These are phyloP conservation scores for Agrilus mali DNA, from an alignment of 2,888 invertebrate species.

Conservation along the genomic window DNA sequence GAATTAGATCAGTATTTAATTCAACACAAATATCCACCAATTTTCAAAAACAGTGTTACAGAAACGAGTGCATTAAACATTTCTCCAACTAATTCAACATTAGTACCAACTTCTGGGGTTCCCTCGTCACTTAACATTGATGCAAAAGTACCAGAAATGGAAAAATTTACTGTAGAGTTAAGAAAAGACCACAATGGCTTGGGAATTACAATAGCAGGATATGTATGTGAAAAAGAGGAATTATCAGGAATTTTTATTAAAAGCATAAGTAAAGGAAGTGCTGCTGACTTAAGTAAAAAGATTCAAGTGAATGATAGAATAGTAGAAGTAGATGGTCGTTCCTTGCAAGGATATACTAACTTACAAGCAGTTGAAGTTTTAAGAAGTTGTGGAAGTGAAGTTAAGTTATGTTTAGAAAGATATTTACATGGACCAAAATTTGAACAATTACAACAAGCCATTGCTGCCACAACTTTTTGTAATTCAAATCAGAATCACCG, in stretches of 20 bases:
- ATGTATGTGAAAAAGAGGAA: constrained; percentile 96
- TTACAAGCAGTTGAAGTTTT: constrained; percentile 95
- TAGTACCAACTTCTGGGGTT: too few species aligned
- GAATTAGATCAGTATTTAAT: constrained; percentile 76
- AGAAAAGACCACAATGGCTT: constrained; percentile 87
- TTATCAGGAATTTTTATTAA: constrained; percentile 98
- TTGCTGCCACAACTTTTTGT: constrained; percentile 55
- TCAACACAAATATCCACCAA: constrained; percentile 69
- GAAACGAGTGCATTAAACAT: too few species aligned
- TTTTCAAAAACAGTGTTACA: constrained; percentile 35
- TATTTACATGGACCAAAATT: constrained; percentile 83
- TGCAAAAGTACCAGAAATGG: constrained; percentile 78
- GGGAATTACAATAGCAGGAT: constrained; percentile 92
- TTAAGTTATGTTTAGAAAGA: constrained; percentile 78
- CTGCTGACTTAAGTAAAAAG: constrained; percentile 83
- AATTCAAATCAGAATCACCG: constrained; percentile 43
- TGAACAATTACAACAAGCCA: constrained; percentile 77
- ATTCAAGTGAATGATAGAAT: constrained; percentile 97
- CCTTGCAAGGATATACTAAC: constrained; percentile 90
- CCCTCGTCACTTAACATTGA: constrained; percentile 19
- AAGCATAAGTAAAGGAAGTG: constrained; percentile 92
- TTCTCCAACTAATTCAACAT: too few species aligned
- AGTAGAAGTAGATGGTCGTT: constrained; percentile 91
- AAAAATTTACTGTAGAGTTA: constrained; percentile 85
- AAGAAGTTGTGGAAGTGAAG: constrained; percentile 83